Percentiles rank a stretch among this genome's conserved stretches.
phyloP scores from a whole-genome alignment of 1,140 invertebrate species.

The Macrobrachium rosenbergii region DNA sequence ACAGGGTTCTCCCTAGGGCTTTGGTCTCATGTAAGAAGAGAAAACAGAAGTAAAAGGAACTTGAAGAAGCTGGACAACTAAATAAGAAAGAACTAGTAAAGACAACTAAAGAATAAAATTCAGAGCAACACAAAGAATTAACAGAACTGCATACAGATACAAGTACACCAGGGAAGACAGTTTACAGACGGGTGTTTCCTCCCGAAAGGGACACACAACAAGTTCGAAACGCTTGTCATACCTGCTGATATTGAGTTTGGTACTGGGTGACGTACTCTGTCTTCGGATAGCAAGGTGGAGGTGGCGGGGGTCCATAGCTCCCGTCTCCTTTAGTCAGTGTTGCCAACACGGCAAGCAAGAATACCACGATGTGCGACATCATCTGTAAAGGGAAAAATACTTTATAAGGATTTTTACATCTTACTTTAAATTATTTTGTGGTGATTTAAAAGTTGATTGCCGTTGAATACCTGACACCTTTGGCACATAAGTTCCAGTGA shows the following conservation, averaged over 20 bases:
- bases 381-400: neutral
- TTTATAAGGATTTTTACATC: too few species aligned
- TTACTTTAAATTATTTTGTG: too few species aligned
- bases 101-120: too few species aligned
- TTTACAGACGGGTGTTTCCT: neutral
- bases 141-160: neutral
- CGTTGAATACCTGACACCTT: too few species aligned
- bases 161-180: neutral
- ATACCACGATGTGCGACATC: neutral
- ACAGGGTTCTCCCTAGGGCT: too few species aligned
- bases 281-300: neutral
- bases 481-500: too few species aligned
- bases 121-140: neutral
- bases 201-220: too few species aligned
- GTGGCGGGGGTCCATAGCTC: neutral
- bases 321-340: neutral
- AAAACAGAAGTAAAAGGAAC: too few species aligned
- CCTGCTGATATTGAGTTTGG: slow-evolving; percentile 26
- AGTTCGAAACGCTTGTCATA: neutral
- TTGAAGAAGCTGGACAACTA: too few species aligned
- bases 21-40: too few species aligned
- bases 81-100: too few species aligned
- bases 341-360: slow-evolving; percentile 7
- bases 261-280: slow-evolving; percentile 20
- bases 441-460: too few species aligned